Evolutionary conservation across 35 echinoderm and acorn worm species (phyloP), one percentile per base, ranked within the genome.

Genomic region (Diadema setosum): DNA sequence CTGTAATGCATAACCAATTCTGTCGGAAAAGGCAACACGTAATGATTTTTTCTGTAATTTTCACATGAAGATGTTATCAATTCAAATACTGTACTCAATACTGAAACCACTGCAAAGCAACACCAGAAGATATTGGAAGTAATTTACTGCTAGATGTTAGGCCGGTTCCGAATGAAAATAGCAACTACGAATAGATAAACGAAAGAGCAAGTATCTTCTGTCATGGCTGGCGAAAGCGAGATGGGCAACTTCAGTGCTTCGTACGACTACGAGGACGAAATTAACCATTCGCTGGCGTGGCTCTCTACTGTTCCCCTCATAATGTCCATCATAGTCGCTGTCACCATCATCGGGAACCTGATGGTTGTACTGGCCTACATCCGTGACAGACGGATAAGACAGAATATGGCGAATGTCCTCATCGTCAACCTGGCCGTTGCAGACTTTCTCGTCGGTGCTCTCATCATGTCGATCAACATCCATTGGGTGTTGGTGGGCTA

Each of bases 271-370:
- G 37, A 16, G 9, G 6, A 78, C 24, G 39, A 24, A 44, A 42
- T n/a, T 17, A 11, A 26, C 40, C 4, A n/a, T 36, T 78, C 73
- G 24, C 17, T 5, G 9, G 73, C 40, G 24, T 78, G 73, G 73
- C 40, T 42, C 5, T 34, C 8, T 16, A 78, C n/a, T 41, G 73
- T 78, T 39, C 73, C 73, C 3, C n/a, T 78, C 34, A 20, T 78
- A 16, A 5, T 78, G 24, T 78, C 73, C 2, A 41, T 78, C 73
- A 78, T 78, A 41, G 21, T 32, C 23, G 39, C 40, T 17, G 39
- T 69, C 5, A 89, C 87, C 4, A 24, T 89, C 9, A 23, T 89
- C 9, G 87, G 87, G 2, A 89, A 89, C 50, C n/a, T 23, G 8
- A 24, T 89, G 46, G 70, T 76, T 21, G 60, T 89, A 18, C 15